Conservation (phyloP, 2,113 vertebrate species). For the Paedocypris sp. region DNA sequence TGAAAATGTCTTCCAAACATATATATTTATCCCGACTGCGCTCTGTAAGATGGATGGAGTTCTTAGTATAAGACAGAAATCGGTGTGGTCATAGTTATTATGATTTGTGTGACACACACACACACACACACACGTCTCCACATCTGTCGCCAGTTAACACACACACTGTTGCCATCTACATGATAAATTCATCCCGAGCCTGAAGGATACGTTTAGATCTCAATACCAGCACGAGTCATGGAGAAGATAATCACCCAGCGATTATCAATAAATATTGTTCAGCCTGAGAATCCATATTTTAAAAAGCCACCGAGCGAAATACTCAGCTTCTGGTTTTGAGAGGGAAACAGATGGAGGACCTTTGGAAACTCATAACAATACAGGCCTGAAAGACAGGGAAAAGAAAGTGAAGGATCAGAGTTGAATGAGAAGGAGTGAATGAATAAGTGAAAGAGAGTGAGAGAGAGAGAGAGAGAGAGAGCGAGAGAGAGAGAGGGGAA, state of each 20-base stretch:
- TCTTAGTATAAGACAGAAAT: slow-evolving; percentile 4
- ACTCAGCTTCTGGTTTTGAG: slow-evolving; percentile 9
- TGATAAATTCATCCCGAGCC: slow-evolving; percentile 30
- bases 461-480: slow-evolving; percentile 52
- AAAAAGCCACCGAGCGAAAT: slow-evolving; percentile 6
- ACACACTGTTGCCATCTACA: slow-evolving; percentile 9
- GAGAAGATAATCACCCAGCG: slow-evolving; percentile 17
- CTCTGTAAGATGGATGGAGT: background rate
- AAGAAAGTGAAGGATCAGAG: slow-evolving; percentile 49
- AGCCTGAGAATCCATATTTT: slow-evolving; percentile 16
- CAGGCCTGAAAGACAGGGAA: slow-evolving; percentile 45
- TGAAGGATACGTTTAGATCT: slow-evolving; percentile 22
- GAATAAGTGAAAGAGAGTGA: slow-evolving; percentile 47
- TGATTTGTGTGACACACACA: slow-evolving; percentile 17
- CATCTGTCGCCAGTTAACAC: slow-evolving; percentile 35
- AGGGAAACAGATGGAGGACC: slow-evolving; percentile 34
- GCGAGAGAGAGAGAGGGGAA: slow-evolving; percentile 54
- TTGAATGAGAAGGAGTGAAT: slow-evolving; percentile 55
- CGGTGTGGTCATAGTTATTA: slow-evolving; percentile 19
- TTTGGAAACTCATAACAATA: slow-evolving; percentile 42
- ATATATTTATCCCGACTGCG: slow-evolving; percentile 17
- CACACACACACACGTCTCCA: slow-evolving; percentile 10
- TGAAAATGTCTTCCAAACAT: slow-evolving; percentile 7
- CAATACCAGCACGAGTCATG: slow-evolving; percentile 1
- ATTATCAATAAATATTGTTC: slow-evolving; percentile 35